Percentiles rank a stretch among this genome's conserved stretches.
These are phyloP conservation scores for Rhinella marina DNA, from an alignment of 2,797 vertebrate genomes.

Conservation along the genomic window DNA sequence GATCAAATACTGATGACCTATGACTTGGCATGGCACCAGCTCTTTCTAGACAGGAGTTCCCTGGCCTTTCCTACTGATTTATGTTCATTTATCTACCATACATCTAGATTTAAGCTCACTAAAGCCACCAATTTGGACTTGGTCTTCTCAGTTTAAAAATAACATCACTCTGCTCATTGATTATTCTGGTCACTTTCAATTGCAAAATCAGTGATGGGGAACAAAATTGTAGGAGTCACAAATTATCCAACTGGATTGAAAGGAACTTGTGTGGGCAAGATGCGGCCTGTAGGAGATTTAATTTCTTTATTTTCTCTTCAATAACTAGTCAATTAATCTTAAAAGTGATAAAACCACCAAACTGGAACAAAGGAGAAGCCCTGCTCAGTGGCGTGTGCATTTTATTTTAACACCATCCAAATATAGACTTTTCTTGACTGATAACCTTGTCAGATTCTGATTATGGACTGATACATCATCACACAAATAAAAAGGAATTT, in stretches of 20 bases:
- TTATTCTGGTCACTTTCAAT: slow-evolving; percentile 53
- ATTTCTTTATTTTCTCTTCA: slow-evolving; percentile 63
- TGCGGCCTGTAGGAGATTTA: slow-evolving; percentile 50
- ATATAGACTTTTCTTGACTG: slow-evolving; percentile 64
- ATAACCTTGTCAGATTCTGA: slow-evolving; percentile 61
- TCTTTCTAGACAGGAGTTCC: not conserved
- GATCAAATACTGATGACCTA: too few species aligned
- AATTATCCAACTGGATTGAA: slow-evolving; percentile 60
- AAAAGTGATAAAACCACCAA: slow-evolving; percentile 64
- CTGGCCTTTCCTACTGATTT: not conserved
- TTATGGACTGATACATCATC: slow-evolving; percentile 60
- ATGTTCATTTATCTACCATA: slow-evolving; percentile 29
- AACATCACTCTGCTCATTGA: slow-evolving; percentile 31
- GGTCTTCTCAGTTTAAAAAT: slow-evolving; percentile 8
- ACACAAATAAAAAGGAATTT: slow-evolving; percentile 42
- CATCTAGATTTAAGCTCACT: slow-evolving; percentile 11
- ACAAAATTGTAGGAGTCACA: slow-evolving; percentile 60
- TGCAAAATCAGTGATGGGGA: slow-evolving; percentile 60
- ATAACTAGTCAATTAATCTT: slow-evolving; percentile 66
- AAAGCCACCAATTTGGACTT: slow-evolving; percentile 16
- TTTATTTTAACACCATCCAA: slow-evolving; percentile 65
- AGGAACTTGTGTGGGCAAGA: slow-evolving; percentile 30
- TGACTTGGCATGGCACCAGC: not conserved
- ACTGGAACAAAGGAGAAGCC: slow-evolving; percentile 53
- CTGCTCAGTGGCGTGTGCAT: slow-evolving; percentile 64